Conservation (phyloP, 2,797 vertebrate species). For the Rousettus madagascariensis region DNA sequence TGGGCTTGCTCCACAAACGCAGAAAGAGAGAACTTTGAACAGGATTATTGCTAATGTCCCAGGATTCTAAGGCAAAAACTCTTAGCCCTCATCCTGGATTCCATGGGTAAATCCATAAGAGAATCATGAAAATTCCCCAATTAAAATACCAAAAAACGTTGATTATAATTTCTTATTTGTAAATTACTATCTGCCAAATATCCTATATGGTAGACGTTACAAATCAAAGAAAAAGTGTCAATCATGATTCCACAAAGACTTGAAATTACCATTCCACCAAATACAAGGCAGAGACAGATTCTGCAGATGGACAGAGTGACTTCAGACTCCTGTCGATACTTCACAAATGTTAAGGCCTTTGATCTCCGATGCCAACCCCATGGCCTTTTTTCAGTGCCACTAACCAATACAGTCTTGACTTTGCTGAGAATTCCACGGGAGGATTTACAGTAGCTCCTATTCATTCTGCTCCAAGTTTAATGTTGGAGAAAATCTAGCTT, state of each 20-base stretch:
- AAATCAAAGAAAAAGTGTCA: neutral
- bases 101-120: neutral
- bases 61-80: neutral
- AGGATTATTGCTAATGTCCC: neutral
- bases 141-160: slow-evolving; percentile 4
- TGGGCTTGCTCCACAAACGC: neutral
- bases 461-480: neutral
- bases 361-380: neutral
- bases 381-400: neutral
- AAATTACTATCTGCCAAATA: neutral
- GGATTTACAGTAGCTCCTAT: slow-evolving; percentile 13
- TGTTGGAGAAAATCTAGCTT: slow-evolving; percentile 35
- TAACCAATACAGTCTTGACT: neutral
- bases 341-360: neutral
- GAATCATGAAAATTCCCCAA: neutral
- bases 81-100: neutral
- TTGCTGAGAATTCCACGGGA: neutral
- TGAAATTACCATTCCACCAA: neutral
- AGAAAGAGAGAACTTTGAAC: neutral
- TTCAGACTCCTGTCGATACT: neutral
- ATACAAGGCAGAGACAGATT: neutral
- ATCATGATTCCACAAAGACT: neutral
- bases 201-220: neutral
- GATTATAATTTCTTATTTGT: neutral
- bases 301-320: neutral